A percentile compares a stretch with the other conserved stretches of the same genome.
These are phyloP conservation scores for Decapterus maruadsi DNA, from an alignment of 2,797 vertebrate genomes.

Conservation along the genomic window DNA sequence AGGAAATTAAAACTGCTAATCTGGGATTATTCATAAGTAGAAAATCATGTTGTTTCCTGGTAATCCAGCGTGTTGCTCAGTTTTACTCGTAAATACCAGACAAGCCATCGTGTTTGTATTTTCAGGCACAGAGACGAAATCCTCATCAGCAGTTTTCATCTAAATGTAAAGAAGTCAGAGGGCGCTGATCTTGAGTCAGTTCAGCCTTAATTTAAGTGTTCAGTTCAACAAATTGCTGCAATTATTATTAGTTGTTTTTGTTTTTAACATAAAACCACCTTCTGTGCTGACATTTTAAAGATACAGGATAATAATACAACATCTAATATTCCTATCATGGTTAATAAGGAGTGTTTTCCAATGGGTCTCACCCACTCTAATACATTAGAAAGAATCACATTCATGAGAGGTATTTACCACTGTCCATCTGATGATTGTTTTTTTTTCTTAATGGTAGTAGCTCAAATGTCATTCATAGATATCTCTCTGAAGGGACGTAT, in stretches of 20 bases:
- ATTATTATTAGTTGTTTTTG: conserved; percentile 1
- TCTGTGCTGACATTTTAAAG: background rate
- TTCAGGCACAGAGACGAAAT: background rate
- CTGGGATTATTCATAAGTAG: conserved; percentile 22
- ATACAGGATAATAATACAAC: background rate
- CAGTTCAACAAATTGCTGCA: background rate
- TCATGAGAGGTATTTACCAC: background rate
- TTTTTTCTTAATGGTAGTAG: background rate
- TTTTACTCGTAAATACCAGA: conserved; percentile 1
- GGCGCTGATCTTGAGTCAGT: conserved; percentile 4
- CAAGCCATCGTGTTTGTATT: background rate
- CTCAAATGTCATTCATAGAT: background rate
- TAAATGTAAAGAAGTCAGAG: conserved; percentile 45
- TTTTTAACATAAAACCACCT: background rate
- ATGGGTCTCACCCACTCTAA: background rate
- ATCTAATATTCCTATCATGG: background rate
- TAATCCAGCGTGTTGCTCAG: conserved; percentile 9
- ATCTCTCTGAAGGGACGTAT: background rate
- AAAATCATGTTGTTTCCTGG: conserved; percentile 14
- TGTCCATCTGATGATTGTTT: background rate
- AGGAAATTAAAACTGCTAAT: conserved; percentile 22
- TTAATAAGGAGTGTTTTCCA: background rate
- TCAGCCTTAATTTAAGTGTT: background rate
- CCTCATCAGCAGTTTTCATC: conserved; percentile 11
- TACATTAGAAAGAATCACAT: background rate